phyloP scores from a whole-genome alignment of 2,113 vertebrate species.

The Origma solitaria region DNA sequence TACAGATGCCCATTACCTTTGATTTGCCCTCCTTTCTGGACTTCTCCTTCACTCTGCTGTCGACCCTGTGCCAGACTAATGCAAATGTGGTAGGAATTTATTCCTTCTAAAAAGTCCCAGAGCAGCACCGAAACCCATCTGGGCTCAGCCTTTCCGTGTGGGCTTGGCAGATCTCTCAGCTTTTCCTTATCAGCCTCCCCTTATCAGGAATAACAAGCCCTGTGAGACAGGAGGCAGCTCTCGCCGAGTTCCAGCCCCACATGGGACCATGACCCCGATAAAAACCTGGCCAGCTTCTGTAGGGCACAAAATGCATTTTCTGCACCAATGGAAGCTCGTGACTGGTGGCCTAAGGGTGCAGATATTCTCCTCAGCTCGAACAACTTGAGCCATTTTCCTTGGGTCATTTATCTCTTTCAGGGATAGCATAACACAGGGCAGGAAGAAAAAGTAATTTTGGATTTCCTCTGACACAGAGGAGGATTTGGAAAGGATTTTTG shows the following conservation, averaged over 20 bases:
- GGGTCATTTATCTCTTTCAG: background rate
- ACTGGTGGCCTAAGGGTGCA: background rate
- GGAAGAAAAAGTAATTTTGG: background rate
- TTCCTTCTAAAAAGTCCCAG: background rate
- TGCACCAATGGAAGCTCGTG: background rate
- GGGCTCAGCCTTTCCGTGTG: background rate
- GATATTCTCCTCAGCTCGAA: background rate
- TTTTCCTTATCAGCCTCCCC: background rate
- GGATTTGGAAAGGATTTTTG: background rate
- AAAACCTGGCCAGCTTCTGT: background rate
- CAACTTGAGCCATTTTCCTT: background rate
- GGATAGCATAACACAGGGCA: background rate
- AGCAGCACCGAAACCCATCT: background rate
- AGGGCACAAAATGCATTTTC: background rate
- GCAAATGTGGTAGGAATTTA: background rate
- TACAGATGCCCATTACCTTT: background rate
- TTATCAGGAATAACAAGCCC: background rate
- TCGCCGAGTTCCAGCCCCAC: rapidly evolving
- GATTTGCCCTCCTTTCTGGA: background rate
- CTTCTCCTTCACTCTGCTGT: background rate
- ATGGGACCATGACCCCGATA: too few species aligned
- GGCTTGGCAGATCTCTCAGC: background rate
- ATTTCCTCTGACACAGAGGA: background rate
- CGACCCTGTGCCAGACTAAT: rapidly evolving
- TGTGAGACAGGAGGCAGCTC: background rate